Evolutionary conservation across 2,888 invertebrate species (phyloP).

Genomic region (Ptilodon capucinus): DNA sequence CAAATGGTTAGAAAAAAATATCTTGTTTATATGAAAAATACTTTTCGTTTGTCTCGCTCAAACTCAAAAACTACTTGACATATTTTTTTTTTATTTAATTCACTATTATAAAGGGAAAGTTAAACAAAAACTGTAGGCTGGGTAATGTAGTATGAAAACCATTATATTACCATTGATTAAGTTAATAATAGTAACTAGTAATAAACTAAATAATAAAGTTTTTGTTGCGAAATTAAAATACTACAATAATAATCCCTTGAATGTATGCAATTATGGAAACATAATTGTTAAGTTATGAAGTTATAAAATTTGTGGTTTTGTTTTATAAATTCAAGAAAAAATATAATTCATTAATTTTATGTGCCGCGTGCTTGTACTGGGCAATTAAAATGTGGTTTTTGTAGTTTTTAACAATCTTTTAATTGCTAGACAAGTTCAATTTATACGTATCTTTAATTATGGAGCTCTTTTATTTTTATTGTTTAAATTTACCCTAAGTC

Average conservation of each 20-base stretch:
- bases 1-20: no score
- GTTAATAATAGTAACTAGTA: not conserved
- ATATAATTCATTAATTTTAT: slow-evolving; percentile 59
- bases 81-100: no score
- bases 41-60: no score
- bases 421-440: slow-evolving; percentile 42
- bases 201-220: not conserved
- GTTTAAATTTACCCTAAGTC: no score
- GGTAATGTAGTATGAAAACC: no score
- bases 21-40: no score
- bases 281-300: not conserved
- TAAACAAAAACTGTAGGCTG: no score
- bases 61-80: no score
- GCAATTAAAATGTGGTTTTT: slow-evolving; percentile 55
- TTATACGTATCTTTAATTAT: slow-evolving; percentile 40
- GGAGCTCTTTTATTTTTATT: slow-evolving; percentile 6
- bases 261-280: not conserved
- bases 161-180: not conserved
- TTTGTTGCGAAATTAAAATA: no score
- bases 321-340: slow-evolving; percentile 25
- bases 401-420: slow-evolving; percentile 48
- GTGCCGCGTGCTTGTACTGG: slow-evolving; percentile 50
- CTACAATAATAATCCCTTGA: not conserved
- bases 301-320: not conserved
- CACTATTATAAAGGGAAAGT: no score